These are phyloP conservation scores for Dendrocincla fuliginosa DNA, from an alignment of 2,797 vertebrate species.

Conservation along the genomic window DNA sequence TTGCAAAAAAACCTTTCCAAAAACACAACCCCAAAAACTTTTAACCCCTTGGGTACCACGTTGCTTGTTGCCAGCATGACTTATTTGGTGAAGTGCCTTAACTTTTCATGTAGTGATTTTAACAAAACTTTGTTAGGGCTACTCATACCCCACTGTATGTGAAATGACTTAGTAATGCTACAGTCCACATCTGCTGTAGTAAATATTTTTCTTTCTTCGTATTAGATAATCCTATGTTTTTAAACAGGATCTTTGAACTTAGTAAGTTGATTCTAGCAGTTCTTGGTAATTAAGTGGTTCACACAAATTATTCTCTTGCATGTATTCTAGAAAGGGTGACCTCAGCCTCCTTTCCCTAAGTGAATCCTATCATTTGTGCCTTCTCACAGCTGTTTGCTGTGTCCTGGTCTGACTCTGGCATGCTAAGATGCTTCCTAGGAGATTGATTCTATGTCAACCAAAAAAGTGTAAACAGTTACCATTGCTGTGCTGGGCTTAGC, in stretches of 20 bases:
- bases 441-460: background rate
- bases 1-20: background rate
- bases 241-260: background rate
- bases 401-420: background rate
- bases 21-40: background rate
- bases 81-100: background rate
- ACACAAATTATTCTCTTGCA: background rate
- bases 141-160: background rate
- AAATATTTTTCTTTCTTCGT: background rate
- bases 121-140: background rate
- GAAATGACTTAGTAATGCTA: background rate
- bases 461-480: background rate
- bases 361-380: background rate
- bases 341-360: fast-evolving
- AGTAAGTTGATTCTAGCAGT: background rate
- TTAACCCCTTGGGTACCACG: background rate
- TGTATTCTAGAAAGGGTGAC: background rate
- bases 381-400: background rate
- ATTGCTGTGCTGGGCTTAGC: background rate
- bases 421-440: background rate
- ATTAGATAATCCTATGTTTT: background rate
- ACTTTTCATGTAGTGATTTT: background rate
- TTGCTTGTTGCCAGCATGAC: background rate
- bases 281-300: background rate
- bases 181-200: background rate